Evolutionary conservation across 2,113 vertebrate species (phyloP).

Genomic region (Bos taurus): ARS-UCD2.0 NC_037332.1:111767501-111768000

Average conservation of each 20-base stretch:
- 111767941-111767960: neutral
- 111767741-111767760: neutral
- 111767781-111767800: neutral
- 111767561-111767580: neutral
- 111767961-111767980: neutral
- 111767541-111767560: neutral
- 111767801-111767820: neutral
- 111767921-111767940: neutral
- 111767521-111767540: neutral
- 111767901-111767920: too few relatives aligned
- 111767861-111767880: neutral
- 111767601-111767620: neutral
- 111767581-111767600: neutral
- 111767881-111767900: neutral
- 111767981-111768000: neutral
- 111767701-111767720: neutral
- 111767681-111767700: neutral
- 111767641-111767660: neutral
- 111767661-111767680: neutral
- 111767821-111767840: neutral
- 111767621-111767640: neutral
- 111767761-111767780: neutral
- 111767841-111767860: neutral
- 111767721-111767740: neutral
- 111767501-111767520: neutral